Evolutionary conservation across 2,797 vertebrate species (phyloP), one percentile per base, ranked within the genome.

Genomic region (Gymnocypris eckloni): DNA sequence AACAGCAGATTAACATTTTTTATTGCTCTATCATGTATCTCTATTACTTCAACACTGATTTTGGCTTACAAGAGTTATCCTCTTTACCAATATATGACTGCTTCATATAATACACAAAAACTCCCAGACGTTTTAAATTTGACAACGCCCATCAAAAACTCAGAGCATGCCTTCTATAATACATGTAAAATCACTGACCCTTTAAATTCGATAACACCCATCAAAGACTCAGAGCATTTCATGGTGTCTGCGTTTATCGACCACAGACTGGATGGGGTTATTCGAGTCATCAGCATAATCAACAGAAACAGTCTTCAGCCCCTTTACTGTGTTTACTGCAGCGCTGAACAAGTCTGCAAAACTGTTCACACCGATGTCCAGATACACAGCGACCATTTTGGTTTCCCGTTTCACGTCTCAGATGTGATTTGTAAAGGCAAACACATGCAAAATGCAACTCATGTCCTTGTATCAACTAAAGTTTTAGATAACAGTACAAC

Each of bases 311-410:
- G 91, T 3, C 86, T 90, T 1, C 87, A 89, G 41, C 16, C 86
- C 1, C 90, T 95, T 3, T 91, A 90, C 52, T 95, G 93, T 70
- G 81, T 89, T 78, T 93, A 93, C 71, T 91, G 82, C 81, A 92
- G 88, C 66, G 41, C 72, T 15, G 45, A 59, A 3, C n/a, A 81
- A 1, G 2, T 20, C 5, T 85, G 75, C 15, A 43, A 11, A 6
- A 39, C 52, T 0, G 72, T 87, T 11, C 59, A 10, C 18, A 91
- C 92, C 50, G 0, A 86, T 16, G 89, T 93, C 20, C 85, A 92
- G 4, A 79, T 93, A 45, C 93, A 95, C 54, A 15, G 4, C 0
- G 93, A 94, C 18, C 87, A 92, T 20, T 95, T 94, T 88, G 92
- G 77, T 2, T 94, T 93, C 73, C 92, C 92, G 0, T 95, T 92